A percentile compares a stretch with the other conserved stretches of the same genome.
Conservation (phyloP, 2,797 vertebrate genomes). For the Rhynchotus rufescens region DNA sequence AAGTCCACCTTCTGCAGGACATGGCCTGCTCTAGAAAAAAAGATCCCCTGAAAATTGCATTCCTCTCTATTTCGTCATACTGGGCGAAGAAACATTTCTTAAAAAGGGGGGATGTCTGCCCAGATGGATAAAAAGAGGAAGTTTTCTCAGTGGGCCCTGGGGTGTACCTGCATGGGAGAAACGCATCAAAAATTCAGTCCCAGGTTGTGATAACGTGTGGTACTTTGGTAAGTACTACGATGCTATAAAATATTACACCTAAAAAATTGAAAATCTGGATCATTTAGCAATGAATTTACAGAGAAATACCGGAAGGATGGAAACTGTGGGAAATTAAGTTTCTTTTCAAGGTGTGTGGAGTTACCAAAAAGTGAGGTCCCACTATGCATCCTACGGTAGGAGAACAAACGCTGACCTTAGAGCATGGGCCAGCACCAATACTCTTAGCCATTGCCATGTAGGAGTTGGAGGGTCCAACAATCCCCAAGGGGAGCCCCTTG, state of each 20-base stretch:
- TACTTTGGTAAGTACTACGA: not conserved
- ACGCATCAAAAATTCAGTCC: not conserved
- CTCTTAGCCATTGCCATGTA: accelerated
- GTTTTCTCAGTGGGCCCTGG: not conserved
- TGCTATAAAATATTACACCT: not conserved
- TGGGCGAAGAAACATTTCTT: not conserved
- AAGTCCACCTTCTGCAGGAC: not conserved
- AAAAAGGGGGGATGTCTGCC: not conserved
- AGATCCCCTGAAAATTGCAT: not conserved
- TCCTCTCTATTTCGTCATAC: not conserved
- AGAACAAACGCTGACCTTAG: not conserved
- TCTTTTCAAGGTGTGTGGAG: not conserved
- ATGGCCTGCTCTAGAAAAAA: not conserved
- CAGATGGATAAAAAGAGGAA: not conserved
- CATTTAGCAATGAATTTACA: not conserved
- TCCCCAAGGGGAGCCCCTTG: not conserved
- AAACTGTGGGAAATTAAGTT: not conserved
- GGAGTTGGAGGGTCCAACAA: not conserved
- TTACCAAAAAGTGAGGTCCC: not conserved
- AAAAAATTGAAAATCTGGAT: not conserved
- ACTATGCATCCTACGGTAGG: not conserved
- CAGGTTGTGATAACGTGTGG: not conserved
- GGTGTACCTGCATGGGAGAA: not conserved
- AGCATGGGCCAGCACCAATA: too few relatives aligned
- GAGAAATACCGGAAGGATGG: not conserved